Evolutionary conservation across 2,113 vertebrate species (phyloP), one percentile per base, ranked within the genome.

Genomic region (Dunckerocampus dactyliophorus): DNA sequence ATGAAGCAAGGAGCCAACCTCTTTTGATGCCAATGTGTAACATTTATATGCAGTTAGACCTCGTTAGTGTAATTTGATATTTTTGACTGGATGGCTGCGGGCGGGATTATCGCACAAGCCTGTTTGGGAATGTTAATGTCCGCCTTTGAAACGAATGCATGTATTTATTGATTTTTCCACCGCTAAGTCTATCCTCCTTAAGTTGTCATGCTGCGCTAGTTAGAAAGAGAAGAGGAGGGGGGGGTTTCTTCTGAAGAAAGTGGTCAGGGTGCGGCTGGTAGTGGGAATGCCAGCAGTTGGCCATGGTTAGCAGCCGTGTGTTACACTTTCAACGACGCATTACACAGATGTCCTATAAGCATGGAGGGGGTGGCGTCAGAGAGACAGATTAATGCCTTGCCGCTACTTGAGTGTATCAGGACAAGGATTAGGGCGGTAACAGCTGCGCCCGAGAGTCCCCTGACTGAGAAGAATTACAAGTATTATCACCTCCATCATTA

Each of bases 401-500:
- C 82, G 88, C 90, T 92, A 89, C 93, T 92, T 91, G 88, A 90
- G 88, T 85, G 91, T 92, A 94, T 93, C 93, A 93, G 92, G 92
- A 94, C 91, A 91, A 0, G 92, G 94, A 94, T 95, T 94, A 96
- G 76, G 72, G 89, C 79, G 76, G 92, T 92, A 95, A 95, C 95
- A 97, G 95, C 96, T 96, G 94, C 90, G 89, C 92, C 90, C 90
- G 88, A 50, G 92, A 93, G 93, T 97, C 95, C 97, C 95, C 92
- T 93, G 96, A 94, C 96, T 95, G 93, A 95, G 93, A 96, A 95
- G 94, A 97, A 97, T 97, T 95, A 97, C 94, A 95, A 95, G 95
- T 95, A 98, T 98, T 95, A 98, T 97, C 95, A 97, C 95, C 95
- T 93, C 94, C 93, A 97, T 98, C 97, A 97, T 98, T 99, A 98